phyloP scores from a whole-genome alignment of 2,888 invertebrate genomes.

The Galeruca laticollis region DNA sequence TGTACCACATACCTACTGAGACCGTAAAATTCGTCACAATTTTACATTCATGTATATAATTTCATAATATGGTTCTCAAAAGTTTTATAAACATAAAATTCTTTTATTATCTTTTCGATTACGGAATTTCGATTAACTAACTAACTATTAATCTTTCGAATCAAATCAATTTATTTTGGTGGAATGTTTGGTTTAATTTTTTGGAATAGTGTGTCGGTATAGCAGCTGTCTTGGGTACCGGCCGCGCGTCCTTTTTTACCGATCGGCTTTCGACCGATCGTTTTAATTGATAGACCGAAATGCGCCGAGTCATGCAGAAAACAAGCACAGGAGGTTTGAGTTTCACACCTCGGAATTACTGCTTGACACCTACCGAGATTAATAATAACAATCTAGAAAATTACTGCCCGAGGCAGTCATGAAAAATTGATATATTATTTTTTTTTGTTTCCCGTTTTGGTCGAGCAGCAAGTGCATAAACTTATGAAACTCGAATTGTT shows the following conservation, averaged over 20 bases:
- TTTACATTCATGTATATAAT: too few species aligned
- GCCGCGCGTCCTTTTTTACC: slow-evolving; percentile 3
- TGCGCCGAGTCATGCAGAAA: slow-evolving; percentile 64
- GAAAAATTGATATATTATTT: slow-evolving; percentile 20
- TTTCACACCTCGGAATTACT: slow-evolving; percentile 59
- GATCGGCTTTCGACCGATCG: slow-evolving; percentile 53
- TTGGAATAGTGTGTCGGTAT: neutral
- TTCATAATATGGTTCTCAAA: too few species aligned
- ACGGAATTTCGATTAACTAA: too few species aligned
- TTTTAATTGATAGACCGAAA: slow-evolving; percentile 65
- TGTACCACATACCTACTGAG: too few species aligned
- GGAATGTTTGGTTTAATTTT: neutral
- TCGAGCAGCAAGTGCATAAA: too few species aligned
- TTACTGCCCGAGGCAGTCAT: slow-evolving; percentile 14
- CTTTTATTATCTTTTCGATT: too few species aligned
- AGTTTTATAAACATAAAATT: too few species aligned
- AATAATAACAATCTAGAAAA: slow-evolving; percentile 20
- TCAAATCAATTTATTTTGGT: neutral
- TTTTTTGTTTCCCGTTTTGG: neutral
- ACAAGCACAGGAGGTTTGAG: slow-evolving; percentile 64
- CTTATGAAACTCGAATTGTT: too few species aligned
- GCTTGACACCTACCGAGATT: slow-evolving; percentile 23
- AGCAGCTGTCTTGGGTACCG: slow-evolving; percentile 57
- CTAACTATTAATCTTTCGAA: too few species aligned
- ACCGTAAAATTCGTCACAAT: too few species aligned